A percentile compares a stretch with the other conserved stretches of the same genome.
phyloP scores from a whole-genome alignment of 1,140 invertebrate genomes.

The Platorchestia sp. region DNA sequence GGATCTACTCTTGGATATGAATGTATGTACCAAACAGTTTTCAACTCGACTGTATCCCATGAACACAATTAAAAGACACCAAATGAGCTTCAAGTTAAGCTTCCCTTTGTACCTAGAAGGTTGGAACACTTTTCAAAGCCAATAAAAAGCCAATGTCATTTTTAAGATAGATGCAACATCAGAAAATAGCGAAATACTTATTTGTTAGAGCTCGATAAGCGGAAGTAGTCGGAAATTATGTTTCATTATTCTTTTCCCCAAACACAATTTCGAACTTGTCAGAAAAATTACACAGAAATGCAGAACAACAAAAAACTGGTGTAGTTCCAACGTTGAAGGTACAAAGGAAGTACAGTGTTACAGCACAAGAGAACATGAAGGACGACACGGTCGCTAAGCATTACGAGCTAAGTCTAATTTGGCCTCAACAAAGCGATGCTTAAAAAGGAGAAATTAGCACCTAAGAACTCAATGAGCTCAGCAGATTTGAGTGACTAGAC shows the following conservation, averaged over 20 bases:
- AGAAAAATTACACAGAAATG: background rate
- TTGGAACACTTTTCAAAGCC: background rate
- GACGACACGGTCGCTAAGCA: background rate
- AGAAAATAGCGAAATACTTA: background rate
- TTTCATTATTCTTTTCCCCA: background rate
- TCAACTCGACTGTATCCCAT: too few relatives aligned
- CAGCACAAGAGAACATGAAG: background rate
- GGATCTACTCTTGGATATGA: background rate
- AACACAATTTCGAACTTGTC: background rate
- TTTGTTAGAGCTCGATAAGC: background rate
- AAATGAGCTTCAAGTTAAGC: too few relatives aligned
- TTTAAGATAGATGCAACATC: background rate
- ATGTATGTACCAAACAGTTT: too few relatives aligned
- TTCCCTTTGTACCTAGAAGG: background rate
- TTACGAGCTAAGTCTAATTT: constrained; percentile 42
- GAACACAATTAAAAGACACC: too few relatives aligned
- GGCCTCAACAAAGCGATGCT: constrained; percentile 36
- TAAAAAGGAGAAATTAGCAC: background rate
- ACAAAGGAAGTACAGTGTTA: background rate
- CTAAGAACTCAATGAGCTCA: background rate
- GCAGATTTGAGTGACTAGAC: constrained; percentile 20
- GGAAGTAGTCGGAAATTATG: background rate
- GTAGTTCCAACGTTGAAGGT: background rate
- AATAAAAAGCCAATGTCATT: background rate
- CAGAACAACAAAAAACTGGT: too few relatives aligned